Base-by-base conservation (phyloP, 2,113 vertebrate genomes). In the Myxocyprinus asiaticus region DNA sequence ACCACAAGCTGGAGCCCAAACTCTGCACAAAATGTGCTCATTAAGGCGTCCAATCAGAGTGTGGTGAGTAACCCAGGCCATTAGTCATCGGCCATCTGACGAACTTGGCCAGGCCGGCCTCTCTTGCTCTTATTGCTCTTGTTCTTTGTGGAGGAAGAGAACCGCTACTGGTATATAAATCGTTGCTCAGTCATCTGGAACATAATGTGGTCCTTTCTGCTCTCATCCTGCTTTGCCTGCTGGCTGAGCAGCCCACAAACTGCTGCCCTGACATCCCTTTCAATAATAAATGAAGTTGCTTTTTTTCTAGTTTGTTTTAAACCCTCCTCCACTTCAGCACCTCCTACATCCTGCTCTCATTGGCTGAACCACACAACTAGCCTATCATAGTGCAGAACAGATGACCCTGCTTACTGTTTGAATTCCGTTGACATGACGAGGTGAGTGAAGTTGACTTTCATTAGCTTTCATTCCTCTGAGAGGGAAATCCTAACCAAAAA, bases 41-140 rank as follows among this genome's bases (percentile, higher is more conserved):
- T 97, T 98, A 98, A 95, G 93, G 91, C 92, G 82, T 92, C 96
- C 96, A 97, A 96, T 97, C 95, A 93, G 81, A 90, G 85, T 15
- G 81, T 86, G 91, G 90, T 91, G 92, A 92, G 90, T 93, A 90
- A 93, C 93, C 92, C 90, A 90, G 94, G 93, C 93, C 93, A 94
- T 97, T 95, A 96, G 92, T 95, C 95, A 95, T 90, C 89, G 61
- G 90, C 88, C 91, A 94, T 92, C 91, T 91, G 92, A 93, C 89
- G 76, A 86, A 88, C 90, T 88, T 89, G 69, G 51, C 91, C 85
- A 86, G 88, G 90, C 87, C 14, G 66, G 85, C 84, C 72, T 42
- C 90, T 86, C 56, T 86, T 51, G 71, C 90, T 90, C 90, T 93
- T 92, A 92, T 90, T 93, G 90, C 93, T 70, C 56, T 90, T 33